These are phyloP conservation scores for Achlya flavicornis DNA, from an alignment of 2,888 invertebrate genomes.

Conservation along the genomic window DNA sequence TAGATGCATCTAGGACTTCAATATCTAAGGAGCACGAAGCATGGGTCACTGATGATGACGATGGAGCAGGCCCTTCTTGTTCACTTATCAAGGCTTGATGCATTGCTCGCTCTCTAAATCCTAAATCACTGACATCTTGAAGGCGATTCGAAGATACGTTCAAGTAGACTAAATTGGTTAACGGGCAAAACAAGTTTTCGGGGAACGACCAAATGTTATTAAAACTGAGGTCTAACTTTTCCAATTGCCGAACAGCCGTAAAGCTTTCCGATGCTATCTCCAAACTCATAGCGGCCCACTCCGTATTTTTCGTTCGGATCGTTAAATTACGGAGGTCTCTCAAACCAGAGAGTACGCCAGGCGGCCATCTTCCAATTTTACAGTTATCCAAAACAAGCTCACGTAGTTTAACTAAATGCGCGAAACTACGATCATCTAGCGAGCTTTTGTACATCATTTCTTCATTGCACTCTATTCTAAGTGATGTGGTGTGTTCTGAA, in stretches of 20 bases:
- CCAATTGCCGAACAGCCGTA: slow-evolving; percentile 89
- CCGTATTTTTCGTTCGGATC: slow-evolving; percentile 92
- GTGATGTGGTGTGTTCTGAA: slow-evolving; percentile 90
- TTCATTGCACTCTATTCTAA: slow-evolving; percentile 91
- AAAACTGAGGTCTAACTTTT: slow-evolving; percentile 92
- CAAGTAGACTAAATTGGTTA: slow-evolving; percentile 90
- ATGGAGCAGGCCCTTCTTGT: slow-evolving; percentile 77
- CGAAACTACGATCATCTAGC: slow-evolving; percentile 89
- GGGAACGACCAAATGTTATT: slow-evolving; percentile 96
- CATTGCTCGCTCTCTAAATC: slow-evolving; percentile 89
- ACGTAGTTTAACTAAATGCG: slow-evolving; percentile 90
- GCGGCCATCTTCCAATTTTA: slow-evolving; percentile 92
- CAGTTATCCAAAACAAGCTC: slow-evolving; percentile 93
- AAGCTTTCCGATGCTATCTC: slow-evolving; percentile 92
- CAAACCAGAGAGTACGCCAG: slow-evolving; percentile 91
- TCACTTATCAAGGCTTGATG: slow-evolving; percentile 87
- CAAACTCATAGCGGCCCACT: slow-evolving; percentile 93
- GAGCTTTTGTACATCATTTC: slow-evolving; percentile 91
- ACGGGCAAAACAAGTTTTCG: slow-evolving; percentile 92
- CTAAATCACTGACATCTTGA: slow-evolving; percentile 94
- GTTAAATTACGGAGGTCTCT: slow-evolving; percentile 93
- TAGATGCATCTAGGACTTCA: slow-evolving; percentile 92
- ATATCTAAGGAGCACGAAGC: slow-evolving; percentile 90
- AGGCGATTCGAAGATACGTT: slow-evolving; percentile 95
- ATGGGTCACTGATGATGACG: slow-evolving; percentile 69